Percentiles rank a stretch among this genome's conserved stretches.
Evolutionary conservation across 2,113 vertebrate genomes (phyloP).

Genomic region (Sander vitreus): DNA sequence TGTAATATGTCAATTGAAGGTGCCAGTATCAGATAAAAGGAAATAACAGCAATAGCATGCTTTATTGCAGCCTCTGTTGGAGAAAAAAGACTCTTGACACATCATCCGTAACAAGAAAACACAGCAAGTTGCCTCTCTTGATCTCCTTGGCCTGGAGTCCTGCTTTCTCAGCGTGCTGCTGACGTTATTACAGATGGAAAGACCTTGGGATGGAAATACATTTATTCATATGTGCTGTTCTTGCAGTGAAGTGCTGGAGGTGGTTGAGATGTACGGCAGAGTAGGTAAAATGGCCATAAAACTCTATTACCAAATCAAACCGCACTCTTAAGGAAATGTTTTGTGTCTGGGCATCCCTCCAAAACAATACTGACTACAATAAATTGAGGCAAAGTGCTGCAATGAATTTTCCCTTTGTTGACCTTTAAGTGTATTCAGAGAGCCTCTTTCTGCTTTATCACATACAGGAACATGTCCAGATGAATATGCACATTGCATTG

Average conservation of each 20-base stretch:
- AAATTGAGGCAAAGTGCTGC: slow-evolving; percentile 59
- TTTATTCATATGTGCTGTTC: slow-evolving; percentile 43
- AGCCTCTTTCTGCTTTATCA: slow-evolving; percentile 20
- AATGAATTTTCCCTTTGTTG: slow-evolving; percentile 65
- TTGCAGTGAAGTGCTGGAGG: slow-evolving; percentile 45
- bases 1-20: slow-evolving; percentile 41
- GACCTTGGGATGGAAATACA: slow-evolving; percentile 63
- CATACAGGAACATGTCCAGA: slow-evolving; percentile 14
- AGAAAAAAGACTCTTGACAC: slow-evolving; percentile 47
- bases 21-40: slow-evolving; percentile 15
- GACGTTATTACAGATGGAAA: slow-evolving; percentile 57
- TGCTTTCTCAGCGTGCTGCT: slow-evolving; percentile 45
- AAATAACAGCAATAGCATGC: slow-evolving; percentile 29
- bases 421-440: slow-evolving; percentile 65
- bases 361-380: slow-evolving; percentile 73
- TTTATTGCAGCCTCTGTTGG: slow-evolving; percentile 8
- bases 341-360: slow-evolving; percentile 73
- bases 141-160: slow-evolving; percentile 52
- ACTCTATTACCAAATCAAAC: slow-evolving; percentile 79
- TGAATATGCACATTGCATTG: slow-evolving; percentile 19
- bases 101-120: slow-evolving; percentile 50
- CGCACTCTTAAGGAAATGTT: slow-evolving; percentile 71
- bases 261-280: slow-evolving; percentile 60
- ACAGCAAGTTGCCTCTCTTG: slow-evolving; percentile 31
- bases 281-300: slow-evolving; percentile 72